These are phyloP conservation scores for Bubalus kerabau DNA, from an alignment of 2,113 vertebrate species.

Conservation along the genomic window DNA sequence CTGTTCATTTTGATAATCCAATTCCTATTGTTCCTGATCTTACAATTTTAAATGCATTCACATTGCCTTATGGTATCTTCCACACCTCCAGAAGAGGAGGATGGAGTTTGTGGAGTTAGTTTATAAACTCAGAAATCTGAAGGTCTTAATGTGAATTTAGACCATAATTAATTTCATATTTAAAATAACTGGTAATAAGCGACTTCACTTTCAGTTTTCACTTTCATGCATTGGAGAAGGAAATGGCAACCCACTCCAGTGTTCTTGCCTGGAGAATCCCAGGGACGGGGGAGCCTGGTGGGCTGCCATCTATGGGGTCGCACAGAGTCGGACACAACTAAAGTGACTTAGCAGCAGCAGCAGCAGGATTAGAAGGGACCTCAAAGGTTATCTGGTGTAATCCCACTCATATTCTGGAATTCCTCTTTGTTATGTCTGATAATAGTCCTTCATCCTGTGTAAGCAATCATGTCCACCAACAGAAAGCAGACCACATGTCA, in stretches of 20 bases:
- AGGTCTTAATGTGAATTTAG: not conserved
- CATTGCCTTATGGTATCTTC: not conserved
- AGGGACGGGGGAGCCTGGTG: too few relatives aligned
- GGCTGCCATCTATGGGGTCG: too few relatives aligned
- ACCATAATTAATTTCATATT: not conserved
- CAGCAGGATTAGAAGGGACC: not conserved
- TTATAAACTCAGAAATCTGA: not conserved
- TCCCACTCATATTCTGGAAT: not conserved
- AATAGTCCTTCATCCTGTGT: not conserved
- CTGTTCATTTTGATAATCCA: not conserved
- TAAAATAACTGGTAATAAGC: not conserved
- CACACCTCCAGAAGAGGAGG: not conserved
- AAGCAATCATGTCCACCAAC: not conserved
- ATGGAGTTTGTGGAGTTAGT: not conserved
- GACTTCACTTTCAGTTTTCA: too few relatives aligned
- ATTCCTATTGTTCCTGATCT: not conserved
- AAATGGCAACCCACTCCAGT: too few relatives aligned
- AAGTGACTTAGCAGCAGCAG: too few relatives aligned
- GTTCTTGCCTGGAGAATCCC: too few relatives aligned
- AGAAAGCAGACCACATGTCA: fast-evolving
- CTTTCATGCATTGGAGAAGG: too few relatives aligned
- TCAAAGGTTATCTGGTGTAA: not conserved
- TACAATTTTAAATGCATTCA: not conserved
- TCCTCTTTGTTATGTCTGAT: not conserved
- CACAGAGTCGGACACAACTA: too few relatives aligned